Percentiles rank a stretch among this genome's conserved stretches.
phyloP scores from a whole-genome alignment of 2,113 vertebrate species.

The Coracopsis vasa region DNA sequence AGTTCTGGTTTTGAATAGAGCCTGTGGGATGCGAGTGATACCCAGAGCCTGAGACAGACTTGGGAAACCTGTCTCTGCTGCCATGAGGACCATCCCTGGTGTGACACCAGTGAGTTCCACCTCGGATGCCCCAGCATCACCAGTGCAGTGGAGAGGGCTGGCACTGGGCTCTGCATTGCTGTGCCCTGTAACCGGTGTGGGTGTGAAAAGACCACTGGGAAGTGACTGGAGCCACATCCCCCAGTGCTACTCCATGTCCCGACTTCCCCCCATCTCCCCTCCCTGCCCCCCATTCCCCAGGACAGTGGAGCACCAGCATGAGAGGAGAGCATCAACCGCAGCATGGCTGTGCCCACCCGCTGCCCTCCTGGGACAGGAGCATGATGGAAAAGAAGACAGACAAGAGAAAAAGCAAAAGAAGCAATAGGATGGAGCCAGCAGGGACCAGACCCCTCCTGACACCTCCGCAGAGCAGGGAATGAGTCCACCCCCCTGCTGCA shows the following conservation, averaged over 20 bases:
- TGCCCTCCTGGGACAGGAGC: background rate
- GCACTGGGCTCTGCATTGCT: accelerated
- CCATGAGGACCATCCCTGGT: accelerated
- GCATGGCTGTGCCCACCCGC: accelerated
- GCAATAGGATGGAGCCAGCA: background rate
- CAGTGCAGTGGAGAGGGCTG: background rate
- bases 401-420: background rate
- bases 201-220: background rate
- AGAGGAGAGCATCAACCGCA: background rate
- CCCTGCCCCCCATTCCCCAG: accelerated
- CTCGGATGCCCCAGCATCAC: background rate
- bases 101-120: background rate
- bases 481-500: background rate
- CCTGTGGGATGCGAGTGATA: accelerated
- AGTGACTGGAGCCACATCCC: background rate
- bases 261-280: accelerated
- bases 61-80: background rate
- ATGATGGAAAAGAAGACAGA: background rate
- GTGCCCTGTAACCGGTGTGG: accelerated
- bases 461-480: background rate
- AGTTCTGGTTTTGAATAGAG: background rate
- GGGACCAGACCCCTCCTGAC: background rate
- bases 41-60: accelerated
- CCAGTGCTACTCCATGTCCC: accelerated
- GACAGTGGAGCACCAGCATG: accelerated